These are phyloP conservation scores for Drosophila takahashii DNA, from an alignment of 1,140 invertebrate genomes.

Conservation along the genomic window DNA sequence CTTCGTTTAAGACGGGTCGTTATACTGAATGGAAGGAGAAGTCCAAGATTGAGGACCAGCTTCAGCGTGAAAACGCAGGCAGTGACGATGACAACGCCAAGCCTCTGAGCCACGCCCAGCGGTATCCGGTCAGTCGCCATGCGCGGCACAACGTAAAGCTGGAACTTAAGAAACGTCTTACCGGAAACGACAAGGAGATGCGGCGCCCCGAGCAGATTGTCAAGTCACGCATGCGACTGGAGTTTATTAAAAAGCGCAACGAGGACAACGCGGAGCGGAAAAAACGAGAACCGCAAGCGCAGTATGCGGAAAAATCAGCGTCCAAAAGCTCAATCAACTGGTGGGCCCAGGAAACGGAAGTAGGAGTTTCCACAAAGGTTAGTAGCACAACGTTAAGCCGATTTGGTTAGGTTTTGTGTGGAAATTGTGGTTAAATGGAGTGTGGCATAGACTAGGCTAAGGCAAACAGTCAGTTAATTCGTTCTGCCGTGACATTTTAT, in stretches of 20 bases:
- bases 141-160: constrained; percentile 88
- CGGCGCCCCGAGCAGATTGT: constrained; percentile 90
- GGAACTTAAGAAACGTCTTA: constrained; percentile 85
- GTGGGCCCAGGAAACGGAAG: constrained; percentile 46
- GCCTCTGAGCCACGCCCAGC: constrained; percentile 77
- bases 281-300: constrained; percentile 72
- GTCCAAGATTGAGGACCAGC: constrained; percentile 89
- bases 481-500: too few species aligned
- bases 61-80: constrained; percentile 87
- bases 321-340: constrained; percentile 34
- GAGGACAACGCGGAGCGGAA: constrained; percentile 67
- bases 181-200: constrained; percentile 86
- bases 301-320: constrained; percentile 79
- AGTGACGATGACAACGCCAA: constrained; percentile 86
- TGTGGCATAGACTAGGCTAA: too few species aligned
- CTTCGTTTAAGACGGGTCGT: constrained; percentile 95
- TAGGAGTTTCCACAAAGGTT: constrained; percentile 8
- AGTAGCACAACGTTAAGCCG: background rate
- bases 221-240: constrained; percentile 86
- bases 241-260: constrained; percentile 74
- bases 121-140: constrained; percentile 86
- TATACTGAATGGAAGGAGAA: constrained; percentile 95
- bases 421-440: too few species aligned
- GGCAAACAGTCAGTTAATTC: too few species aligned
- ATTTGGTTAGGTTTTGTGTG: too few species aligned